phyloP scores from a whole-genome alignment of 2,888 invertebrate species.

The Amblyteles armatorius region DNA sequence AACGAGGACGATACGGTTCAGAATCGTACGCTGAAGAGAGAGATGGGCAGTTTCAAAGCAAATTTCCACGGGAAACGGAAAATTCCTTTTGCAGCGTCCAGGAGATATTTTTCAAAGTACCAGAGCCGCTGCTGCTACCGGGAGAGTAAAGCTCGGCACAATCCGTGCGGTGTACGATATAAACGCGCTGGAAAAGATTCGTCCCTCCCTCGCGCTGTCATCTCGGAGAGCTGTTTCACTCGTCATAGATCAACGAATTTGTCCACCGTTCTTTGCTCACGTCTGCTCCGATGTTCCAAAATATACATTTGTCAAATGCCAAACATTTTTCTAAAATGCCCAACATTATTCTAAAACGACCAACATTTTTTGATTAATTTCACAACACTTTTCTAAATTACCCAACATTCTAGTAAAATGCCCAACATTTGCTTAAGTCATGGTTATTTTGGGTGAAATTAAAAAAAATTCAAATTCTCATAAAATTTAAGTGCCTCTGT shows the following conservation, averaged over 20 bases:
- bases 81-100: conserved; percentile 74
- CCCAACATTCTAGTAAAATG: no score
- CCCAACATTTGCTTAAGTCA: no score
- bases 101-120: conserved; percentile 77
- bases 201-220: conserved; percentile 57
- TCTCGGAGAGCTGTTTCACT: background rate
- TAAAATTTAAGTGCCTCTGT: no score
- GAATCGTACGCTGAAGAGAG: conserved; percentile 38
- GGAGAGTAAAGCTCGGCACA: conserved; percentile 72
- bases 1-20: conserved; percentile 41
- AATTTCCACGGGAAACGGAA: conserved; percentile 56
- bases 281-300: background rate
- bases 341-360: no score
- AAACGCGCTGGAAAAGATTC: conserved; percentile 72
- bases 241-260: background rate
- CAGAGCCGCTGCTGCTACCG: conserved; percentile 51
- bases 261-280: background rate
- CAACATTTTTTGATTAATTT: no score
- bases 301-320: background rate
- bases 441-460: no score
- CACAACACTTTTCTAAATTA: no score
- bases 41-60: conserved; percentile 34
- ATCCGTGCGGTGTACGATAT: conserved; percentile 75
- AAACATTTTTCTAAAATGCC: no score
- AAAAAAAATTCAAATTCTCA: no score